Evolutionary conservation across 1,140 invertebrate genomes (phyloP), one percentile per base, ranked within the genome.

Genomic region (Battus philenor): DNA sequence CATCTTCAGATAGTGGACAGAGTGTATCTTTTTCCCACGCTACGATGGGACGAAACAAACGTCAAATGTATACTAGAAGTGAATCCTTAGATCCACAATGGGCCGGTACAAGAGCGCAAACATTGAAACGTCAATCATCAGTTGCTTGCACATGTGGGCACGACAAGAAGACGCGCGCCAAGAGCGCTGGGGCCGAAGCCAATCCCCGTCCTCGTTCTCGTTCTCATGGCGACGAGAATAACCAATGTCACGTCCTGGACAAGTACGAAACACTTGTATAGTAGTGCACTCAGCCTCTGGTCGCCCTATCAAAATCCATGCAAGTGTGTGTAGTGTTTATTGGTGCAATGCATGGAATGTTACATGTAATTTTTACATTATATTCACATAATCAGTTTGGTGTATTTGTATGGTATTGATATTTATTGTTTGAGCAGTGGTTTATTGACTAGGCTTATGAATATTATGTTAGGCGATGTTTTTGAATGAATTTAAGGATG

Each of bases 201-300:
- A 15, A 50, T 6, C 52, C 65, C 4, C 62, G 76, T 0, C 65
- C 73, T 6, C 70, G 80, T 6, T 78, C 75, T 0, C 73, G 75
- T 16, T 81, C 77, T 5, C 80, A 84, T 49, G 74, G 77, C 7
- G 80, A 84, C 44, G 77, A 78, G 33, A 62, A 67, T 39, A 60
- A 68, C 8, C 77, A 78, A 54, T 51, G 49, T 17, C 76, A 80
- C 43, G 75, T 87, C 24, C 75, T 86, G 44, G 86, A 87, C 48
- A 87, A 87, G 54, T 87, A 87, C 51, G 86, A 87, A 53, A 87
- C 86, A 12, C 66, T 87, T 43, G 86, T 87, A 22, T 87, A 84
- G n/a, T n/a, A n/a, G 65, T 54, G 31, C 43, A 29, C 13, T 17
- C n/a, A 27, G 31, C 38, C 43, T 39, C 10, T 45, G 33, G 20